A percentile compares a stretch with the other conserved stretches of the same genome.
These are phyloP conservation scores for Selene dorsalis DNA, from an alignment of 2,797 vertebrate species.

Conservation along the genomic window DNA sequence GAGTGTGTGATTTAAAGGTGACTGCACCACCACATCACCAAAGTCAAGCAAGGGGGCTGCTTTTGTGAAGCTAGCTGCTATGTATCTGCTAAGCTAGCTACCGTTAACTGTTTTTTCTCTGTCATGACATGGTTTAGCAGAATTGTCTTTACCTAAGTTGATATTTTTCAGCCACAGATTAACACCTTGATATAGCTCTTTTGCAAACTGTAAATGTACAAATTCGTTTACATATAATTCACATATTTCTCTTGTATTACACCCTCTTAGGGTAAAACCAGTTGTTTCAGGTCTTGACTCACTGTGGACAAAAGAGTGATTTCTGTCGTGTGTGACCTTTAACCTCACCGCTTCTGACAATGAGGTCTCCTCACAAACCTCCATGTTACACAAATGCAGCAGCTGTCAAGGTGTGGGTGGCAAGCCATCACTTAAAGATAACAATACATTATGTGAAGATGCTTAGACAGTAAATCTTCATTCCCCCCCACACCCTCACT, in stretches of 20 bases:
- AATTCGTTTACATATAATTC: background rate
- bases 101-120: background rate
- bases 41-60: background rate
- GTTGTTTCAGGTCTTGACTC: background rate
- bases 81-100: too few relatives aligned
- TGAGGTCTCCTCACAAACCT: background rate
- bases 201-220: background rate
- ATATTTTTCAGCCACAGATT: background rate
- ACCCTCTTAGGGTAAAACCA: background rate
- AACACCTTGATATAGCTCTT: background rate
- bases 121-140: background rate
- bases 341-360: slow-evolving; percentile 8
- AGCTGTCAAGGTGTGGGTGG: slow-evolving; percentile 35
- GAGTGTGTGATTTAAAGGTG: background rate
- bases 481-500: slow-evolving; percentile 26
- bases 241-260: background rate
- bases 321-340: background rate
- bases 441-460: slow-evolving; percentile 55
- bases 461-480: slow-evolving; percentile 52
- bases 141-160: background rate
- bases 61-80: too few relatives aligned
- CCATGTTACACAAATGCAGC: slow-evolving; percentile 5
- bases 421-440: slow-evolving; percentile 47
- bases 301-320: background rate
- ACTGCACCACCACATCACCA: background rate